Evolutionary conservation across 2,113 vertebrate species (phyloP).

Genomic region (Amazona guildingii): DNA sequence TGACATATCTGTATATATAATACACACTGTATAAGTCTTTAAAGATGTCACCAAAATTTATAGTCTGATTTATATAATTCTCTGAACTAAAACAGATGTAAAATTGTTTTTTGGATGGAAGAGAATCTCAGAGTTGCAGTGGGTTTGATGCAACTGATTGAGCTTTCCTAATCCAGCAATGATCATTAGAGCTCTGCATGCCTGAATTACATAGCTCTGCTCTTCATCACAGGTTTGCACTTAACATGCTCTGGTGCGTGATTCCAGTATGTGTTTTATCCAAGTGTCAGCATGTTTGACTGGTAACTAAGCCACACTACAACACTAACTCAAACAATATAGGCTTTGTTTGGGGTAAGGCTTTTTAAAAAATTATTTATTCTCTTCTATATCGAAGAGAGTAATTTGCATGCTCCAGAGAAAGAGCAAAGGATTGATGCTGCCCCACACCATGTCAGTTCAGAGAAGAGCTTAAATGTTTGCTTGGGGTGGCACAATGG

Average conservation of each 20-base stretch:
- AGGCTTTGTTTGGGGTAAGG: not conserved
- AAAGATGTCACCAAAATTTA: conserved; percentile 53
- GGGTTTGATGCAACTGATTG: not conserved
- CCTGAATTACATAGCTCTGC: not conserved
- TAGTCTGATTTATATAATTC: conserved; percentile 46
- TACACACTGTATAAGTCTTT: conserved; percentile 20
- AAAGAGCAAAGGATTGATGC: not conserved
- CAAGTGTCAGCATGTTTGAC: conserved; percentile 55
- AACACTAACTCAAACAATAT: not conserved
- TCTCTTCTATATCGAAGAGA: not conserved
- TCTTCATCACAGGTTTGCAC: not conserved
- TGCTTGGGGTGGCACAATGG: not conserved
- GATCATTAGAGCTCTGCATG: not conserved
- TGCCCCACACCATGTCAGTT: not conserved
- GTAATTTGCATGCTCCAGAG: not conserved
- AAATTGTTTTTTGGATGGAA: conserved; percentile 22
- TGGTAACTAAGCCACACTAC: conserved; percentile 17
- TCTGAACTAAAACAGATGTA: conserved; percentile 56
- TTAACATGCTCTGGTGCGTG: not conserved
- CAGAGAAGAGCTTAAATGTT: not conserved
- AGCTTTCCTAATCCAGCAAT: conserved; percentile 1
- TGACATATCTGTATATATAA: not conserved
- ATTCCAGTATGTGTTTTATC: conserved; percentile 16
- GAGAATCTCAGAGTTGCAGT: not conserved
- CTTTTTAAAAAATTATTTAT: not conserved